Percentiles rank a stretch among this genome's conserved stretches.
Evolutionary conservation across 2,888 invertebrate species (phyloP).

Genomic region (Nomada flava): DNA sequence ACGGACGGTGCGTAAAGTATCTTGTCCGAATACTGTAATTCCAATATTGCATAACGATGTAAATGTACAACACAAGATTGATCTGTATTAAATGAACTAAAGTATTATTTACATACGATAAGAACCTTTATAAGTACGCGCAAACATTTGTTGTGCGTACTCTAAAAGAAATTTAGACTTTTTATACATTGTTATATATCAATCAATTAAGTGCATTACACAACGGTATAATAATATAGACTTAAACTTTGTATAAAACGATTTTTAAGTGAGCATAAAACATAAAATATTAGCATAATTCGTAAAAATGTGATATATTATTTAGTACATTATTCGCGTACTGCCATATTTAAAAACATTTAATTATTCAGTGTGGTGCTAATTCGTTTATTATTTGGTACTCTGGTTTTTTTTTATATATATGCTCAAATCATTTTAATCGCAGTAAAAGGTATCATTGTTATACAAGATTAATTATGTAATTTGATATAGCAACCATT

Average conservation of each 20-base stretch:
- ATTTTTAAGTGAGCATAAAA: constrained; percentile 22
- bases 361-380: constrained; percentile 38
- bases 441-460: constrained; percentile 1
- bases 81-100: constrained; percentile 41
- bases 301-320: constrained; percentile 48
- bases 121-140: constrained; percentile 49
- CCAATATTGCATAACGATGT: constrained; percentile 46
- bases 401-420: constrained; percentile 11
- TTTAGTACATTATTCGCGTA: constrained; percentile 40
- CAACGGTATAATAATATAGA: constrained; percentile 12
- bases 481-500: constrained; percentile 58
- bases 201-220: constrained; percentile 32
- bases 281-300: constrained; percentile 49
- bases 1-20: constrained; percentile 27
- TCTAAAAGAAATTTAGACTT: constrained; percentile 33
- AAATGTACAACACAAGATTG: constrained; percentile 44
- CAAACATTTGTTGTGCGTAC: constrained; percentile 38
- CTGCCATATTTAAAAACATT: constrained; percentile 29
- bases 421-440: constrained; percentile 44
- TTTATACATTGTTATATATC: constrained; percentile 43
- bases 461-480: constrained; percentile 36
- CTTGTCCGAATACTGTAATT: constrained; percentile 40
- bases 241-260: constrained; percentile 48
- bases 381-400: constrained; percentile 33
- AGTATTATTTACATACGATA: constrained; percentile 55